Percentiles rank a stretch among this genome's conserved stretches.
These are phyloP conservation scores for Columbina picui DNA, from an alignment of 2,113 vertebrate species.

Conservation along the genomic window DNA sequence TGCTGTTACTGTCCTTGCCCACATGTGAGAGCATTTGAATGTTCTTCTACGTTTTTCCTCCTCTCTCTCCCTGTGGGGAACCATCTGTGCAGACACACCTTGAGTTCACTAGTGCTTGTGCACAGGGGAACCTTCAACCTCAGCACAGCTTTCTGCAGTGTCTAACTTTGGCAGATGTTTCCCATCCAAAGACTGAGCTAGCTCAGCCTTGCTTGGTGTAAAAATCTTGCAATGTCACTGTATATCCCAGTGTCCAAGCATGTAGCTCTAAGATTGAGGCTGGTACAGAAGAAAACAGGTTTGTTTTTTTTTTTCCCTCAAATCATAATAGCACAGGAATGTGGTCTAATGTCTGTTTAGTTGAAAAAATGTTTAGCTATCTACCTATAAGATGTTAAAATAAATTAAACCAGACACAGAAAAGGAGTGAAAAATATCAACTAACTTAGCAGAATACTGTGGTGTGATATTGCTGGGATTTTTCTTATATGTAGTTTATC, in stretches of 20 bases:
- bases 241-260: not conserved
- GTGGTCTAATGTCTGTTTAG: not conserved
- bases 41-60: not conserved
- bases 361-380: not conserved
- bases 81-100: not conserved
- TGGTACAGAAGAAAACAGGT: not conserved
- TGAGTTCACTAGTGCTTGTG: fast-evolving
- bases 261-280: not conserved
- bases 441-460: not conserved
- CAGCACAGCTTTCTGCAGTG: not conserved
- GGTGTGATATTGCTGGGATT: not conserved
- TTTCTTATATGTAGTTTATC: not conserved
- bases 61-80: not conserved
- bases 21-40: not conserved
- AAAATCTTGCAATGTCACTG: not conserved
- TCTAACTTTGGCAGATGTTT: not conserved
- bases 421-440: not conserved
- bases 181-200: not conserved
- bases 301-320: not conserved
- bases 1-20: not conserved
- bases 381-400: not conserved
- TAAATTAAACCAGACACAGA: not conserved
- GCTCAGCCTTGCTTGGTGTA: not conserved
- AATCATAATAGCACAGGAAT: not conserved
- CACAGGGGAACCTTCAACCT: not conserved